Conservation (phyloP, 2,113 vertebrate genomes). For the Burhinus bistriatus region DNA sequence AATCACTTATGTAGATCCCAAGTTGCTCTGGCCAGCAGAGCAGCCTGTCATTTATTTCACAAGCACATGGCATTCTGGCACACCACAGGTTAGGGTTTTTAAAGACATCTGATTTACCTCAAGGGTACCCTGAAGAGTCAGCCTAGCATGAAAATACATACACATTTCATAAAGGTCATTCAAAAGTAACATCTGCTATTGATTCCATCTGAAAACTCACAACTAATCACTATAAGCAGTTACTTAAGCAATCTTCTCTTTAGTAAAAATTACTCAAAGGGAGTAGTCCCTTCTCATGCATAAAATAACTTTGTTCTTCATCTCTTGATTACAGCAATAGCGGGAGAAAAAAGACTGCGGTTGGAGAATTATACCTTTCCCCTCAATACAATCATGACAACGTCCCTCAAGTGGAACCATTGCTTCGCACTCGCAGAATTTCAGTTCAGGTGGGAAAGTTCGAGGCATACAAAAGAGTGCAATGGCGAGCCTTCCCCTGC, state of each 20-base stretch:
- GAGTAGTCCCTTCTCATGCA: background rate
- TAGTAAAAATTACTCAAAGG: background rate
- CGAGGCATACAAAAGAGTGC: rapidly evolving
- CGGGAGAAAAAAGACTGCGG: background rate
- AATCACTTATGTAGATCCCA: background rate
- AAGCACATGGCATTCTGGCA: background rate
- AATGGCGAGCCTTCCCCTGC: rapidly evolving
- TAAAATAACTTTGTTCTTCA: background rate
- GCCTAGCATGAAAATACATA: conserved; percentile 29
- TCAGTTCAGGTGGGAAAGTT: background rate
- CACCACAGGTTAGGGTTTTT: background rate
- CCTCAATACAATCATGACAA: too few relatives aligned
- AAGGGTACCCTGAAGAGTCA: conserved; percentile 15
- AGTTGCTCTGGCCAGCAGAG: background rate
- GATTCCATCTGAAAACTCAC: conserved; percentile 8
- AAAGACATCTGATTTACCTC: conserved; percentile 29
- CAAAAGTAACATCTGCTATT: conserved; percentile 46
- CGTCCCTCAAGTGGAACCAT: background rate
- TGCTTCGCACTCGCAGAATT: background rate
- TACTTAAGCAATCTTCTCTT: background rate
- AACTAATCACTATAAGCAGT: conserved; percentile 39
- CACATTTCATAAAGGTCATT: conserved; percentile 10
- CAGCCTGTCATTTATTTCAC: background rate
- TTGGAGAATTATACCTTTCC: background rate
- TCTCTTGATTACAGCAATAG: background rate